Base-by-base conservation (phyloP, 2,888 invertebrate species). In the Habroteleia sp. region DNA sequence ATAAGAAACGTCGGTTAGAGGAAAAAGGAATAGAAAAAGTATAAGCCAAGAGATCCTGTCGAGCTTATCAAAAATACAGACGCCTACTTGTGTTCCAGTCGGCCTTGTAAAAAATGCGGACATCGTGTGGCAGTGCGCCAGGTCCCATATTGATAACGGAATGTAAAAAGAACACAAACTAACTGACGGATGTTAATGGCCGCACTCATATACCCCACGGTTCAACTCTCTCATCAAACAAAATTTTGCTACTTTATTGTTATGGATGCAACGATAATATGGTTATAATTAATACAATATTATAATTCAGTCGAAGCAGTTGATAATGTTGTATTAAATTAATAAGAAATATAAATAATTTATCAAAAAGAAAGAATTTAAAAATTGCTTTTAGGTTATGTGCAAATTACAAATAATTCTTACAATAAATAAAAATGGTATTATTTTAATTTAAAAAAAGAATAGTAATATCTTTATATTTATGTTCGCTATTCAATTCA, bases 91-190 rank as follows among this genome's bases (percentile, higher is more conserved):
- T 52, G 42, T 76, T 82, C 80, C 72, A 80, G 80, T 80, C 81
- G 79, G 73, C 82, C 83, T 83, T 83, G 82, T 78, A 63, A 83
- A 83, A 82, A 83, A 82, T 83, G 82, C 79, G 79, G 79, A 80
- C 78, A 79, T 76, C 44, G 48, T 23, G 63, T 73, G 54, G 71
- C 35, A 68, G 74, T 56, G 60, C 46, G 56, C 74, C 75, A 52
- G 60, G 68, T 71, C 50, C 58, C 50, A 41, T 52, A 77, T 54
- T 74, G 68, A 68, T 68, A 68, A 63, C 68, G 63, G 56, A 68
- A 68, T 62, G 74, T 58, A 54, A 74, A 68, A 68, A 41, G 42
- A 74, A 68, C 23, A 54, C 39, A 11, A 20, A 39, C 27, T 17
- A 48, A 39, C 66, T 52, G 68, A 54, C 54, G 50, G 50, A 74